phyloP scores from a whole-genome alignment of 2,113 vertebrate species.

The Meles meles region DNA sequence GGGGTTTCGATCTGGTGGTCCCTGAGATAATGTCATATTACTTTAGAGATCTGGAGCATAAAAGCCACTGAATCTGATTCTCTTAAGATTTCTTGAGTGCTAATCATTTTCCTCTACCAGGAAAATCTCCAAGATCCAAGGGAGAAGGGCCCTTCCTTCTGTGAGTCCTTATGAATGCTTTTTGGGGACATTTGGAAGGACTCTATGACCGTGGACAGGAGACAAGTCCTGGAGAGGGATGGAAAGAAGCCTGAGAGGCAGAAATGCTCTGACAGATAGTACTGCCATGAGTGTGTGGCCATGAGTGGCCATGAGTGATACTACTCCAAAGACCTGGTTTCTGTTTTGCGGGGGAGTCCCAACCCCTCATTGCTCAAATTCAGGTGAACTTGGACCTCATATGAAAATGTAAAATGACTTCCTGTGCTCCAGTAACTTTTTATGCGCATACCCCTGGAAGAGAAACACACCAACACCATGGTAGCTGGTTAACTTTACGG shows the following conservation, averaged over 20 bases:
- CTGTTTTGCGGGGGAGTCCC: not conserved
- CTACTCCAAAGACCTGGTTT: not conserved
- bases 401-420: not conserved
- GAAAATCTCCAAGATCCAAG: not conserved
- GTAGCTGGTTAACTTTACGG: not conserved
- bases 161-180: not conserved
- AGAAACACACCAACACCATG: not conserved
- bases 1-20: not conserved
- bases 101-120: not conserved
- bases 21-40: not conserved
- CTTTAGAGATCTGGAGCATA: not conserved
- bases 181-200: not conserved
- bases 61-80: not conserved
- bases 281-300: not conserved
- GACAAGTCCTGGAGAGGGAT: not conserved
- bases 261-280: rapidly evolving
- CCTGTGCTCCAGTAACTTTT: not conserved
- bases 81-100: not conserved
- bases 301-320: not conserved
- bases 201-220: not conserved
- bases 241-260: not conserved
- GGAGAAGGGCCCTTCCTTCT: not conserved
- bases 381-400: not conserved
- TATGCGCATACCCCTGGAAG: not conserved
- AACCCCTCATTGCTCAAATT: rapidly evolving